A percentile compares a stretch with the other conserved stretches of the same genome.
Evolutionary conservation across 1,140 invertebrate genomes (phyloP).

Genomic region (Triops longicaudatus): DNA sequence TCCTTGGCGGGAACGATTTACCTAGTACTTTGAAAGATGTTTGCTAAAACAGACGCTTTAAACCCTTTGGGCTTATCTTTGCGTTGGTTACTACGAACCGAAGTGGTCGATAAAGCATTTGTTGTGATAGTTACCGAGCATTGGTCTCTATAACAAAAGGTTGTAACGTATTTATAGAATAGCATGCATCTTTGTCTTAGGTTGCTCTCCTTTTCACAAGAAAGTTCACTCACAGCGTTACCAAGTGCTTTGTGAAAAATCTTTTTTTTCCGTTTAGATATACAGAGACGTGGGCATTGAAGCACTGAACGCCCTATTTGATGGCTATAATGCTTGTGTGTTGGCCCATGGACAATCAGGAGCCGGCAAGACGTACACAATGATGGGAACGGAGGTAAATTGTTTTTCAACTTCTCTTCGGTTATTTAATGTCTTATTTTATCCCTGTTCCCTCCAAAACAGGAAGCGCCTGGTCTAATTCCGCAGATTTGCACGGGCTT

Average conservation of each 20-base stretch:
- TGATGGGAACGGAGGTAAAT: slow-evolving; percentile 52
- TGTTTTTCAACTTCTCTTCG: background rate
- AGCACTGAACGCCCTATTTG: slow-evolving; percentile 48
- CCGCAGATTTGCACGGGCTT: slow-evolving; percentile 41
- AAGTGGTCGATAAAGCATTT: slow-evolving; percentile 1
- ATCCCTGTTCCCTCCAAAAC: background rate
- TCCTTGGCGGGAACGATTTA: background rate
- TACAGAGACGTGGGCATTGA: slow-evolving; percentile 56
- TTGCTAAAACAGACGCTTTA: background rate
- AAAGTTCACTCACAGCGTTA: background rate
- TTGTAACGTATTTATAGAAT: background rate
- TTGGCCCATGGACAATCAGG: slow-evolving; percentile 72
- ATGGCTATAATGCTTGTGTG: slow-evolving; percentile 53
- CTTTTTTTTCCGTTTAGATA: slow-evolving; percentile 43
- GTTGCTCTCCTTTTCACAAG: background rate
- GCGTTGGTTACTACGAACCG: background rate
- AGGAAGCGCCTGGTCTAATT: slow-evolving; percentile 46
- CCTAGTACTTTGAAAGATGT: background rate
- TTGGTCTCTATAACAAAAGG: background rate
- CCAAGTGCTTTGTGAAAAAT: background rate
- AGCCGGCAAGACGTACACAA: slow-evolving; percentile 68
- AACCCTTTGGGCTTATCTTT: background rate
- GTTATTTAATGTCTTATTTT: slow-evolving; percentile 18
- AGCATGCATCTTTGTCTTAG: background rate
- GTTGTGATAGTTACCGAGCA: slow-evolving; percentile 2